phyloP scores from a whole-genome alignment of 2,113 vertebrate species.

The Odobenus rosmarus region DNA sequence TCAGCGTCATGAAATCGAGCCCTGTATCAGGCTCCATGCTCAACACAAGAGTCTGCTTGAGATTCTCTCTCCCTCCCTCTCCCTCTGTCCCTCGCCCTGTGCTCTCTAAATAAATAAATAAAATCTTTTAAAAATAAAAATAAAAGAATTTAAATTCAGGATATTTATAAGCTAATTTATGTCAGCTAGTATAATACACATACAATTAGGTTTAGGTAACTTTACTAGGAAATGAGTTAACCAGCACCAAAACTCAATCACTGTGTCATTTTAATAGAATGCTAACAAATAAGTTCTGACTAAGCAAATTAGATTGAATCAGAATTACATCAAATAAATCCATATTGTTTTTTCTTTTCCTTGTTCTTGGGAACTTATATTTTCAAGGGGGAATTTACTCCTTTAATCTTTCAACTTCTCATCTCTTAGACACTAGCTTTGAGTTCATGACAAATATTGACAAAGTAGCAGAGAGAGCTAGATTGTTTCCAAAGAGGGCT shows the following conservation, averaged over 20 bases:
- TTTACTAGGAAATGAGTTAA: conserved; percentile 8
- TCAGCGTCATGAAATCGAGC: not conserved
- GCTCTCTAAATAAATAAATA: not conserved
- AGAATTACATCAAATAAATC: not conserved
- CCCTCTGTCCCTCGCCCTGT: not conserved
- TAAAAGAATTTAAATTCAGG: not conserved
- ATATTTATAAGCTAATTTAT: not conserved
- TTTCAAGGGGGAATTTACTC: not conserved
- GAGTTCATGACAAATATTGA: not conserved
- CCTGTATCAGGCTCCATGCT: not conserved
- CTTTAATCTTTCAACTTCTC: not conserved
- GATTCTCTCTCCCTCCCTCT: not conserved
- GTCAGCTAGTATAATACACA: not conserved
- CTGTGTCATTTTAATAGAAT: conserved; percentile 23
- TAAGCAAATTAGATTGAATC: not conserved
- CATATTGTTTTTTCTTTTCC: not conserved
- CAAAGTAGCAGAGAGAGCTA: not conserved
- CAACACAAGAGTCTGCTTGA: not conserved
- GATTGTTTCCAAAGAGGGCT: not conserved
- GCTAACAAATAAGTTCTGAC: not conserved
- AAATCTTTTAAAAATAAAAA: not conserved
- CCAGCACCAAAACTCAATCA: not conserved
- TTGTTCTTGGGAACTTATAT: not conserved
- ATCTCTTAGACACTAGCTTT: not conserved
- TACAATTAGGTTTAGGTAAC: conserved; percentile 29